Evolutionary conservation across 2,113 vertebrate genomes (phyloP).

Genomic region (Motacilla alba): DNA sequence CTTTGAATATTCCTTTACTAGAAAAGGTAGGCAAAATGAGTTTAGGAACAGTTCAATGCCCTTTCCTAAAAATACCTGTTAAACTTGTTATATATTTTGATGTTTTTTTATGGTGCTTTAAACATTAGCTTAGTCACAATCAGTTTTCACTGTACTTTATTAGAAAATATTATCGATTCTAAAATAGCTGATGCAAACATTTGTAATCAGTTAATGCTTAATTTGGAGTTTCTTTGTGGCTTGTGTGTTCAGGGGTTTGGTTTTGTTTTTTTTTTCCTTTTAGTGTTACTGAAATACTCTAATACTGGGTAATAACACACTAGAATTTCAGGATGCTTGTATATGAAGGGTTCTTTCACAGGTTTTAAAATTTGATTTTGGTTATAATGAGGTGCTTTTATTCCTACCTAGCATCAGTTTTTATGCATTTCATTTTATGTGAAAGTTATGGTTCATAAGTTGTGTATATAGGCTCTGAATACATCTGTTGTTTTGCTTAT

Average conservation of each 20-base stretch:
- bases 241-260: background rate
- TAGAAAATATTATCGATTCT: background rate
- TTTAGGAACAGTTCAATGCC: background rate
- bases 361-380: background rate
- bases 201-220: background rate
- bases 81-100: background rate
- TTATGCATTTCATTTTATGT: background rate
- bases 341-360: background rate
- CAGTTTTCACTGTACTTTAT: background rate
- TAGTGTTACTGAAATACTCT: background rate
- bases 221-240: background rate
- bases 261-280: background rate
- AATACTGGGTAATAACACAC: background rate
- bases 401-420: background rate
- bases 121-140: background rate
- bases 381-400: background rate
- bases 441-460: background rate
- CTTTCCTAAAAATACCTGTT: background rate
- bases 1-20: background rate
- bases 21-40: background rate
- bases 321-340: background rate
- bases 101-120: background rate
- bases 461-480: background rate
- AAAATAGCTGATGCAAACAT: background rate
- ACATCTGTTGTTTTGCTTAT: background rate